Evolutionary conservation across 2,888 invertebrate species (phyloP), one percentile per base, ranked within the genome.

Genomic region (Zygaena filipendulae): DNA sequence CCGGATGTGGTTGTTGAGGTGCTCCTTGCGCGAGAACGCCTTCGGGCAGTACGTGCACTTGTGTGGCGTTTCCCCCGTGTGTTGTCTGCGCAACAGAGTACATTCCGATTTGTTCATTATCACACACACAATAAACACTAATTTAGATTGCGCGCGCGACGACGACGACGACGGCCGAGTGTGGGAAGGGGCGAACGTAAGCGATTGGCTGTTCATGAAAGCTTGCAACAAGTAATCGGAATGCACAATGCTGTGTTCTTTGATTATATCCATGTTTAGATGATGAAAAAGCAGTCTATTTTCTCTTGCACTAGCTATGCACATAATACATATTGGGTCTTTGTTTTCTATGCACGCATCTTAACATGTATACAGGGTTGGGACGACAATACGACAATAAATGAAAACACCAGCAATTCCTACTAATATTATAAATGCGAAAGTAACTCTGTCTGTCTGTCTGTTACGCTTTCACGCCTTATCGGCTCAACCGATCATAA

Each of bases 1-100:
- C 70, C 91, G 85, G 56, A 91, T 84, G 81, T 92, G 91, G 79
- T 90, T 91, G 83, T 87, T 90, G 66, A 91, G 90, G 60, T 92
- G 92, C 70, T 91, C 92, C 82, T 92, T 92, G 55, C 91, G 83
- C 47, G 91, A 88, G 75, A 79, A 81, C 46, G 71, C 66, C 45
- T 77, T 72, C 52, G 74, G 59, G 49, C 80, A 77, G 58, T 39
- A 68, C 77, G 88, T 86, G 63, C 90, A 90, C 67, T 87, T 84
- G 72, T 88, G 88, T 51, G 90, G 90, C 49, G 88, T 88, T 80
- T 90, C 90, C 50, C 90, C 90, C 51, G 90, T 90, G 66, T 90
- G 90, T 71, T 89, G 89, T 70, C 90, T 81, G 72, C 68, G 50
- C 60, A 62, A 62, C 61, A 69, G 47, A 64, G 69, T 60, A 71